These are phyloP conservation scores for Phaethon lepturus DNA, from an alignment of 2,113 vertebrate genomes.

Conservation along the genomic window DNA sequence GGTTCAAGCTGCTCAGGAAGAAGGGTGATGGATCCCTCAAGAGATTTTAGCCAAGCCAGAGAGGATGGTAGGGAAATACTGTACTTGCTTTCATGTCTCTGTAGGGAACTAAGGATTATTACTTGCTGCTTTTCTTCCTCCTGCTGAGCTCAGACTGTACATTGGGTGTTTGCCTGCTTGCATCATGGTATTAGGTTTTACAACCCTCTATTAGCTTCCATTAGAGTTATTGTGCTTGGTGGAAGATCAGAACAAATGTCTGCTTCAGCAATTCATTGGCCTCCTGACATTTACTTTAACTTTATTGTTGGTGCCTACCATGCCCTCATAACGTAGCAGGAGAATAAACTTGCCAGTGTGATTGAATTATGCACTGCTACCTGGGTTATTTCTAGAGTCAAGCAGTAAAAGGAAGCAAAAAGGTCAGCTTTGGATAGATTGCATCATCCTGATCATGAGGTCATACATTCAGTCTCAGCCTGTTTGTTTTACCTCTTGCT, in stretches of 20 bases:
- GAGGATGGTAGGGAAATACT: not conserved
- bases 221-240: constrained; percentile 58
- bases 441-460: constrained; percentile 21
- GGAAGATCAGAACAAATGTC: constrained; percentile 55
- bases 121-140: not conserved
- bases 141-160: not conserved
- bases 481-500: constrained; percentile 34
- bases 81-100: not conserved
- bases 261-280: constrained; percentile 51
- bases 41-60: not conserved
- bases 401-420: constrained; percentile 30
- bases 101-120: not conserved
- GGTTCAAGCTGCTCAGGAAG: not conserved
- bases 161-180: constrained; percentile 22
- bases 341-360: constrained; percentile 19
- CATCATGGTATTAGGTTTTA: constrained; percentile 58
- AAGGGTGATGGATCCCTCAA: not conserved
- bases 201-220: constrained; percentile 30
- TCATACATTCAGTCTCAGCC: not conserved
- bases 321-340: not conserved
- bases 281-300: constrained; percentile 66
- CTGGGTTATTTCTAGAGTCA: constrained; percentile 33
- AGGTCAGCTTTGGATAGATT: constrained; percentile 42
- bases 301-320: constrained; percentile 58
- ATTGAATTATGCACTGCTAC: constrained; percentile 61